phyloP scores from a whole-genome alignment of 2,113 vertebrate species.

The Vulpes ferrilata region DNA sequence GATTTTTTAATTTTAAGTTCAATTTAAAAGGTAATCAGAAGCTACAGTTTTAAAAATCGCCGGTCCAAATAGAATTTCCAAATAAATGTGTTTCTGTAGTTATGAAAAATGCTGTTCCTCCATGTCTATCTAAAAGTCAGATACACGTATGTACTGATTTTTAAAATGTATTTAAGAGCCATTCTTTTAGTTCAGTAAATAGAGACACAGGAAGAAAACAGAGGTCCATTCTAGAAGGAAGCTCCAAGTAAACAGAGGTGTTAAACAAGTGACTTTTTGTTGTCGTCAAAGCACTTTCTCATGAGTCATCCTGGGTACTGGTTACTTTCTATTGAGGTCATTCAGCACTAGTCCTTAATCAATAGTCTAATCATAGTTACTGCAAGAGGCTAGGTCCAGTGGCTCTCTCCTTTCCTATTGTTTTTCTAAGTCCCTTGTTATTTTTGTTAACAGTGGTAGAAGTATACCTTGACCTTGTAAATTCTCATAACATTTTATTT shows the following conservation, averaged over 20 bases:
- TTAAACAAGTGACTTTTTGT: conserved; percentile 45
- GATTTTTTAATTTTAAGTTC: neutral
- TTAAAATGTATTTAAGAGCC: conserved; percentile 36
- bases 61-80: neutral
- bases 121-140: conserved; percentile 21
- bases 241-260: conserved; percentile 18
- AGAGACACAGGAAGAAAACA: conserved; percentile 20
- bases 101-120: conserved; percentile 1
- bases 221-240: conserved; percentile 13
- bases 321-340: conserved; percentile 76
- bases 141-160: conserved; percentile 1
- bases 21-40: neutral
- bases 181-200: conserved; percentile 57
- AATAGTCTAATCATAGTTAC: conserved; percentile 76
- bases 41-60: neutral
- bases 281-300: conserved; percentile 23
- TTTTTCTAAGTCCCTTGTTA: conserved; percentile 55
- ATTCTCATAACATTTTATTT: conserved; percentile 69
- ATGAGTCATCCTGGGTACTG: conserved; percentile 71
- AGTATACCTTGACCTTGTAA: conserved; percentile 75
- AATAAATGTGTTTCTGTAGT: neutral
- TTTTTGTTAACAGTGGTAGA: conserved; percentile 69
- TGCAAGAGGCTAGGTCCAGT: conserved; percentile 35
- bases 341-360: conserved; percentile 73
- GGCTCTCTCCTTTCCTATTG: conserved; percentile 30